Base-by-base conservation (phyloP, 2,113 vertebrate species). In the Lepidothrix coronata region DNA sequence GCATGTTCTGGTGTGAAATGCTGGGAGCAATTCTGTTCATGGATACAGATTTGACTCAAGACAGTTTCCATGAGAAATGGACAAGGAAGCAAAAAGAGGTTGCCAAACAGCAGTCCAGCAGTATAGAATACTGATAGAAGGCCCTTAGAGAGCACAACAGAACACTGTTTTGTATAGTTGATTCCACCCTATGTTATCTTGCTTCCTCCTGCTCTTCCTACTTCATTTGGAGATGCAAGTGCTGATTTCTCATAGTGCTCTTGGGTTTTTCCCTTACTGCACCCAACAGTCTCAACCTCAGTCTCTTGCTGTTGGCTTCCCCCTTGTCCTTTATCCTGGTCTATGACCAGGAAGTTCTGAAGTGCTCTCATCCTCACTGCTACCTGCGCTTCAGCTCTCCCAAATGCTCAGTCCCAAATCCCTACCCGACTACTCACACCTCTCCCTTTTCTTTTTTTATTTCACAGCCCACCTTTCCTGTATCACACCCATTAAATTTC, bases 341-440 rank as follows among this genome's bases (percentile, higher is more conserved):
- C 8, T 41, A 5, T 25, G 57, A 61, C 14, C 16, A 41, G 48
- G 46, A 86, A 74, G 55, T 17, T 93, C 27, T 11, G 5, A 79
- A 59, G 6, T 37, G 25, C 33, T 95, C 39, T 19, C 12, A 54
- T 55, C 12, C 31, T 54, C 28, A 37, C 27, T 1, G 1, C 27
- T 67, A 30, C 22, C 37, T 2, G 1, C 12, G 33, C 52, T 68
- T 55, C 57, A 75, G 12, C 20, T 85, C 23, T 66, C n/a, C 51
- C 3, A 3, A 78, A 65, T 1, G 1, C 16, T 48, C 1, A 0
- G 48, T 49, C 27, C 33, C 23, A 21, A 44, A 66, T 52, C 20
- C 73, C 28, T 55, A 51, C 4, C 13, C n/a, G 44, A 4, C 12
- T 48, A 71, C 19, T 79, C n/a, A 37, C 10, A 58, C 5, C 7